These are phyloP conservation scores for Chaetophractus vellerosus DNA, from an alignment of 2,797 vertebrate genomes.

Conservation along the genomic window DNA sequence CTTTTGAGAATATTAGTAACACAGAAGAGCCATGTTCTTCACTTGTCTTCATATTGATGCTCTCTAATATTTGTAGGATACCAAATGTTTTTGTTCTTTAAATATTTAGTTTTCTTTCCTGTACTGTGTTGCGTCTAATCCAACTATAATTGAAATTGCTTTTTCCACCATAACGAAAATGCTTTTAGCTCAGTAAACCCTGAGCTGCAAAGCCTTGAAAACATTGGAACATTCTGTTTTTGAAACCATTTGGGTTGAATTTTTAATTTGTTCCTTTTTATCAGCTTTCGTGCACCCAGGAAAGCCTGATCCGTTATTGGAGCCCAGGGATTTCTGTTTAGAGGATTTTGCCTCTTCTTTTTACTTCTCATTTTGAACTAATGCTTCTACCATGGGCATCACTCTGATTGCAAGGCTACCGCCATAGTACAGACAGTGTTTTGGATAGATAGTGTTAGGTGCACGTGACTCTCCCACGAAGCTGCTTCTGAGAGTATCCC, in stretches of 20 bases:
- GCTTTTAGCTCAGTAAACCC: conserved; percentile 77
- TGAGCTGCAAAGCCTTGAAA: conserved; percentile 74
- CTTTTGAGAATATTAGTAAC: background rate
- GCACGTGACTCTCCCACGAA: background rate
- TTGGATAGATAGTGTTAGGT: background rate
- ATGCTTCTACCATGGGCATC: conserved; percentile 70
- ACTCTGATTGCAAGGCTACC: conserved; percentile 70
- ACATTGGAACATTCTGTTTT: conserved; percentile 77
- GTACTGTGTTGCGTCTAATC: background rate
- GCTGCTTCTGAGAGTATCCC: background rate
- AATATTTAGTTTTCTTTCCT: conserved; percentile 52
- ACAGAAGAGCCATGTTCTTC: background rate
- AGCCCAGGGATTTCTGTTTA: conserved; percentile 76
- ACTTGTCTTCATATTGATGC: rapidly evolving
- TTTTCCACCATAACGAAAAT: conserved; percentile 57
- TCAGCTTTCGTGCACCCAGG: conserved; percentile 61
- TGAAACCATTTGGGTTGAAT: conserved; percentile 76
- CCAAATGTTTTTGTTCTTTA: conserved; percentile 59
- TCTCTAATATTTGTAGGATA: background rate
- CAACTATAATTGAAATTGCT: conserved; percentile 72
- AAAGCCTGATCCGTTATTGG: conserved; percentile 79
- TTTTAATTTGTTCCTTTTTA: conserved; percentile 85
- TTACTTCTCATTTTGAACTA: conserved; percentile 83
- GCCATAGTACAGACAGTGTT: conserved; percentile 12
- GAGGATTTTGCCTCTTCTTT: background rate